Evolutionary conservation across 2,888 invertebrate genomes (phyloP).

Genomic region (Myopa testacea): DNA sequence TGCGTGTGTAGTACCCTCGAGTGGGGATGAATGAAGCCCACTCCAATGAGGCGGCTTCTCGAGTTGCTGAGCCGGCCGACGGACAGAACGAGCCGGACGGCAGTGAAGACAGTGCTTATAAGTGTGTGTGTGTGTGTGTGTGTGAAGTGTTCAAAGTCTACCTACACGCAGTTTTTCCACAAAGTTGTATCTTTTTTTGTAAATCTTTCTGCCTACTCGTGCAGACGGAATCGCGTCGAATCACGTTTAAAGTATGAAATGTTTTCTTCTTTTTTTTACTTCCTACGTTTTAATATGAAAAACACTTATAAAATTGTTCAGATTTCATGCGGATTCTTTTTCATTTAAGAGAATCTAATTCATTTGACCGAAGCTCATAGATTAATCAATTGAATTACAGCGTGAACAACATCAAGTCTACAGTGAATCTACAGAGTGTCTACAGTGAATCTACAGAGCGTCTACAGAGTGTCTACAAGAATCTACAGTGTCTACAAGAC

Average conservation of each 20-base stretch:
- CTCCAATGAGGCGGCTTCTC: not conserved
- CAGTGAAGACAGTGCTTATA: not conserved
- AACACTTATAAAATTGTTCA: not conserved
- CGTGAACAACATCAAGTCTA: too few species aligned
- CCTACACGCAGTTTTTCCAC: not conserved
- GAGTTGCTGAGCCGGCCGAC: not conserved
- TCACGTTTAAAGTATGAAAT: not conserved
- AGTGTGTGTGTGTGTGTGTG: not conserved
- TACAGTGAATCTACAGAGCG: too few species aligned
- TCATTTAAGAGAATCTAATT: not conserved
- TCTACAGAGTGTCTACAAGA: too few species aligned
- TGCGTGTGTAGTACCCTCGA: not conserved
- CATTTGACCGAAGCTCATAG: not conserved
- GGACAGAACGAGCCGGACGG: not conserved
- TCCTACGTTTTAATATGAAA: not conserved
- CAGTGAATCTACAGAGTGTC: too few species aligned
- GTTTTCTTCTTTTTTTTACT: not conserved
- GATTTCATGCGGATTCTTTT: not conserved
- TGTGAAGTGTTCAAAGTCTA: not conserved
- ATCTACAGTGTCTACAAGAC: too few species aligned
- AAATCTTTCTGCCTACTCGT: not conserved
- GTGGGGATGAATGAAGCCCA: constrained; percentile 20
- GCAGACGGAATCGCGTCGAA: not conserved
- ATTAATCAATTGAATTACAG: not conserved
- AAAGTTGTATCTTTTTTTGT: not conserved